These are phyloP conservation scores for Pseudolaguvia tuberculata DNA, from an alignment of 2,113 vertebrate genomes.

Conservation along the genomic window DNA sequence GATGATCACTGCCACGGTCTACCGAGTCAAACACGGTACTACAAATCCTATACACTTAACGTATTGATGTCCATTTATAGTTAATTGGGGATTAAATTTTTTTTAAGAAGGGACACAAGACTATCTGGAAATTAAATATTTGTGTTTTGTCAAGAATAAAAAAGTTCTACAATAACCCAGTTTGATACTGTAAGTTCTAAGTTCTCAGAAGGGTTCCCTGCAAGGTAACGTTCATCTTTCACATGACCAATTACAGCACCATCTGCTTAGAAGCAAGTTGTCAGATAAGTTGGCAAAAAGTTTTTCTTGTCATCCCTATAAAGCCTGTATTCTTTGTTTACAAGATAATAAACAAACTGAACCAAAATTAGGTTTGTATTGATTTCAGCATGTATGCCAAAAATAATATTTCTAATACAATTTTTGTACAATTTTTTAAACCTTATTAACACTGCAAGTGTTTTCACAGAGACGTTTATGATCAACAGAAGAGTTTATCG, in stretches of 20 bases:
- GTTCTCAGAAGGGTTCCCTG: neutral
- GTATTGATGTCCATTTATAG: neutral
- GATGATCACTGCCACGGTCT: constrained; percentile 26
- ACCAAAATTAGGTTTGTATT: neutral
- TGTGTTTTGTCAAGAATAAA: neutral
- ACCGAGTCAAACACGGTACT: constrained; percentile 5
- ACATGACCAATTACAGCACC: neutral
- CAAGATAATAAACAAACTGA: neutral
- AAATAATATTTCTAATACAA: no score
- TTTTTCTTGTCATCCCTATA: constrained; percentile 18
- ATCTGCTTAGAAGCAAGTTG: neutral
- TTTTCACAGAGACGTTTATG: no score
- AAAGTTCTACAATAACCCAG: neutral
- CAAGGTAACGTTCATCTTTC: neutral
- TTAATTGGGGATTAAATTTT: neutral
- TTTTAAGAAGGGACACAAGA: neutral
- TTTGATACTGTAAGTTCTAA: neutral
- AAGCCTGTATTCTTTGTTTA: neutral
- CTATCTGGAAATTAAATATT: neutral
- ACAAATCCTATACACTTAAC: neutral
- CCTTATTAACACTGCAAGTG: no score
- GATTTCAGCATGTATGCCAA: no score
- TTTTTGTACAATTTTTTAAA: no score
- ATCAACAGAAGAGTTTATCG: no score
- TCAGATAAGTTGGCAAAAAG: neutral